phyloP scores from a whole-genome alignment of 2,797 vertebrate species.

The Characodon lateralis region DNA sequence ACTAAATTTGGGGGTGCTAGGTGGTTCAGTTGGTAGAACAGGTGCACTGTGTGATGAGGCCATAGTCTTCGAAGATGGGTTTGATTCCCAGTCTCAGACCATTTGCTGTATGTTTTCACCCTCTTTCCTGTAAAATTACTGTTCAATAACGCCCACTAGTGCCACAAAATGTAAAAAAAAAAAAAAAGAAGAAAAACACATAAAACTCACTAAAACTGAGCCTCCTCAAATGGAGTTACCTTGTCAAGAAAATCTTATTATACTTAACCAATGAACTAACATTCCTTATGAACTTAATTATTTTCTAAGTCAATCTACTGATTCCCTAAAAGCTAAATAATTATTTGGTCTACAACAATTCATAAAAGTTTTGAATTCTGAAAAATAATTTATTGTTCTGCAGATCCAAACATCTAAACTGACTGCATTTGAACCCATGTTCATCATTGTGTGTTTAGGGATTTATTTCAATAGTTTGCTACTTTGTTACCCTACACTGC shows the following conservation, averaged over 20 bases:
- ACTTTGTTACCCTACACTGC: not conserved
- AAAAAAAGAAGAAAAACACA: too few species aligned
- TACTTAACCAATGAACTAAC: not conserved
- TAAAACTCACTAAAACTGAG: not conserved
- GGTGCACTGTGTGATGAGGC: too few species aligned
- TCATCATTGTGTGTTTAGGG: not conserved
- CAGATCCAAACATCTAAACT: not conserved
- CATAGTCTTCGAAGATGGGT: too few species aligned
- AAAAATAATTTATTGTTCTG: not conserved
- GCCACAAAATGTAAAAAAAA: too few species aligned
- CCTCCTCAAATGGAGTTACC: not conserved
- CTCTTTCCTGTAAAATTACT: too few species aligned
- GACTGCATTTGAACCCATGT: not conserved
- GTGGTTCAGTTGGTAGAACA: too few species aligned
- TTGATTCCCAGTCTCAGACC: too few species aligned
- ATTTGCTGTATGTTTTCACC: too few species aligned
- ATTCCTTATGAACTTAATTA: not conserved
- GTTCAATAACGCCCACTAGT: too few species aligned
- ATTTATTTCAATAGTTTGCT: not conserved
- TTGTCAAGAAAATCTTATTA: not conserved
- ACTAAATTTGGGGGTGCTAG: too few species aligned
- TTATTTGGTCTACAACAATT: not conserved
- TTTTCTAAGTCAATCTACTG: too few species aligned
- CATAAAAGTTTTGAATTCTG: not conserved
- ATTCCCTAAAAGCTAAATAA: not conserved